Evolutionary conservation across 2,888 invertebrate species (phyloP).

Genomic region (Nycteola revayana): DNA sequence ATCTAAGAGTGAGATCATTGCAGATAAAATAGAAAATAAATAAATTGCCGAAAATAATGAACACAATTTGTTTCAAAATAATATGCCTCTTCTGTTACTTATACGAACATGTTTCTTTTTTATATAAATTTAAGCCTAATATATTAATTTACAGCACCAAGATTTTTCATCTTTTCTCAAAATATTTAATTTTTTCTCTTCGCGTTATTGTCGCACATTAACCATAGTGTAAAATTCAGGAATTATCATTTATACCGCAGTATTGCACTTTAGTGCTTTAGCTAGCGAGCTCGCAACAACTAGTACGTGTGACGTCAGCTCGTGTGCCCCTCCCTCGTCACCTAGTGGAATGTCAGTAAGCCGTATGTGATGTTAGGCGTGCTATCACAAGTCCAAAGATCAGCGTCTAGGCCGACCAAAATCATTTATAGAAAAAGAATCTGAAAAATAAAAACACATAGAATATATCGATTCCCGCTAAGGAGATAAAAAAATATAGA

Average conservation of each 20-base stretch:
- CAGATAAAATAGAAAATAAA: slow-evolving; percentile 77
- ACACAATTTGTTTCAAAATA: slow-evolving; percentile 75
- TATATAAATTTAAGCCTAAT: slow-evolving; percentile 80
- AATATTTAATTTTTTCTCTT: slow-evolving; percentile 75
- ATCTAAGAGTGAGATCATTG: slow-evolving; percentile 80
- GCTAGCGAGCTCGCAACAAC: slow-evolving; percentile 9
- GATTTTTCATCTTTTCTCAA: slow-evolving; percentile 80
- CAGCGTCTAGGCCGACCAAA: slow-evolving; percentile 32
- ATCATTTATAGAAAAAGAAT: slow-evolving; percentile 43
- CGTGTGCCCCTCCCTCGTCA: slow-evolving; percentile 40
- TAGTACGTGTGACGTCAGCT: too few relatives aligned
- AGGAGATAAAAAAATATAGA: slow-evolving; percentile 32
- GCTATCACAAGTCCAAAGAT: slow-evolving; percentile 64
- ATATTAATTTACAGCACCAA: slow-evolving; percentile 83
- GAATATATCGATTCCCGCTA: slow-evolving; percentile 44
- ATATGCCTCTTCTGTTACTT: slow-evolving; percentile 80
- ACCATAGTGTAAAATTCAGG: slow-evolving; percentile 77
- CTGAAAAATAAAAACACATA: slow-evolving; percentile 37
- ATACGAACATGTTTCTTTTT: slow-evolving; percentile 75
- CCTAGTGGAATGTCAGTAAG: slow-evolving; percentile 59
- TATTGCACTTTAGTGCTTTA: slow-evolving; percentile 66
- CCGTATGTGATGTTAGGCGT: slow-evolving; percentile 41
- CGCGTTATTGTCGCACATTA: slow-evolving; percentile 81
- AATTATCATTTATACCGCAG: slow-evolving; percentile 69
- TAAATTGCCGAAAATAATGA: slow-evolving; percentile 77